Evolutionary conservation across 2,113 vertebrate genomes (phyloP).

Genomic region (Gambusia affinis): DNA sequence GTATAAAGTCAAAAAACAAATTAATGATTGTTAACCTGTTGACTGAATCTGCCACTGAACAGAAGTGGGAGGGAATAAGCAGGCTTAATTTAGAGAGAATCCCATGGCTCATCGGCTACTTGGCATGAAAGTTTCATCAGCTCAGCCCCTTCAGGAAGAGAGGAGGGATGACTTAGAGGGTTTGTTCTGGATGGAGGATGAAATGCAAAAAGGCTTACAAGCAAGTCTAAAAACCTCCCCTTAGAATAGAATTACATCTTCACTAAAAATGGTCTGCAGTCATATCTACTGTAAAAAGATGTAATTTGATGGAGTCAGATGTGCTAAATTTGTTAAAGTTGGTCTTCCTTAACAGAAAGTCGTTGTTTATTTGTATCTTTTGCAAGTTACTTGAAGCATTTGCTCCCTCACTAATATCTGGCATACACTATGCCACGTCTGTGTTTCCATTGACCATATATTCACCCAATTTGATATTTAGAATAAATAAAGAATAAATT

Average conservation of each 20-base stretch:
- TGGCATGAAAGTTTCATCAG: not conserved
- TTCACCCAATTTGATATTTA: no score
- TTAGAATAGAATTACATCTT: not conserved
- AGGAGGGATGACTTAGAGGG: not conserved
- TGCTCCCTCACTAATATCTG: not conserved
- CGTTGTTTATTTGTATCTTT: not conserved
- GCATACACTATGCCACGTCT: no score
- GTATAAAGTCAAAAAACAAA: not conserved
- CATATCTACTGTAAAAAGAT: not conserved
- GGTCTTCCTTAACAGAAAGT: not conserved
- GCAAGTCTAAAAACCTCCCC: not conserved
- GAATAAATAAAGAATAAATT: no score
- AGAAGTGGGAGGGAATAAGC: not conserved
- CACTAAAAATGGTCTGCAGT: not conserved
- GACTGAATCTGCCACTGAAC: not conserved
- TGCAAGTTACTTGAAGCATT: not conserved
- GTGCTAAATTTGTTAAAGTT: not conserved
- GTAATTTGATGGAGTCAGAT: not conserved
- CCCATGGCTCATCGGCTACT: not conserved
- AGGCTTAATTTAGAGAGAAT: not conserved
- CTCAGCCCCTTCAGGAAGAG: not conserved
- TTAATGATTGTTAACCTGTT: not conserved
- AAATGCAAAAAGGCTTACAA: not conserved
- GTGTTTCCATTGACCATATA: no score
- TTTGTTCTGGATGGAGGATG: no score